phyloP scores from a whole-genome alignment of 1,140 invertebrate species.

The Coenobita brevimanus region DNA sequence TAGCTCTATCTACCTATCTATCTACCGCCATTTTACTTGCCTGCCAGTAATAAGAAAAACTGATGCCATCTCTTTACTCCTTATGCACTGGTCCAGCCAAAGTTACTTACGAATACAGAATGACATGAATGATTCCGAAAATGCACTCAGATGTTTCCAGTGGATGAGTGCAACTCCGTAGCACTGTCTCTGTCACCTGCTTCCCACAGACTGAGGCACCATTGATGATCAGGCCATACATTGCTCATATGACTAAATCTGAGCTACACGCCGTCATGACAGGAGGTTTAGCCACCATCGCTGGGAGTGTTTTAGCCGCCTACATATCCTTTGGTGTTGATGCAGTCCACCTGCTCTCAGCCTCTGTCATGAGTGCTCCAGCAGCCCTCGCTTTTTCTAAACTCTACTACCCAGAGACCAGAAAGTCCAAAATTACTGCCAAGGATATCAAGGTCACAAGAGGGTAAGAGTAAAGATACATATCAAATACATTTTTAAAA shows the following conservation, averaged over 20 bases:
- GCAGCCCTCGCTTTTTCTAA: conserved; percentile 92
- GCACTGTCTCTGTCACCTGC: no score
- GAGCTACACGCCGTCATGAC: conserved; percentile 95
- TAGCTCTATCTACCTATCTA: no score
- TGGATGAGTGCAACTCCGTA: no score
- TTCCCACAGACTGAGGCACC: conserved; percentile 87
- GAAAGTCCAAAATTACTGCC: conserved; percentile 81
- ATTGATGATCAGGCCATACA: conserved; percentile 89
- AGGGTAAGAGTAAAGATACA: conserved; percentile 75
- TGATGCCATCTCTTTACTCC: no score
- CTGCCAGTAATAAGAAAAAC: no score
- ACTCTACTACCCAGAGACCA: conserved; percentile 91
- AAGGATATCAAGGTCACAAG: conserved; percentile 76
- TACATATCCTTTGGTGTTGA: conserved; percentile 94
- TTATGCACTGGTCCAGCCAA: no score
- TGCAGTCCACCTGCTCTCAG: conserved; percentile 86
- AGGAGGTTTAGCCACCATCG: conserved; percentile 95
- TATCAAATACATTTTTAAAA: conserved; percentile 11
- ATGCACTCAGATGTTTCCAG: no score
- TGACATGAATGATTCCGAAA: no score
- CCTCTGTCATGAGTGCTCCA: conserved; percentile 96
- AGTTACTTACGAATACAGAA: no score
- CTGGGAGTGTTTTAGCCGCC: conserved; percentile 92
- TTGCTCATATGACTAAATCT: conserved; percentile 86
- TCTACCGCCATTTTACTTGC: no score